These are phyloP conservation scores for Harlomillsia oculata DNA, from an alignment of 1,140 invertebrate species.

Conservation along the genomic window DNA sequence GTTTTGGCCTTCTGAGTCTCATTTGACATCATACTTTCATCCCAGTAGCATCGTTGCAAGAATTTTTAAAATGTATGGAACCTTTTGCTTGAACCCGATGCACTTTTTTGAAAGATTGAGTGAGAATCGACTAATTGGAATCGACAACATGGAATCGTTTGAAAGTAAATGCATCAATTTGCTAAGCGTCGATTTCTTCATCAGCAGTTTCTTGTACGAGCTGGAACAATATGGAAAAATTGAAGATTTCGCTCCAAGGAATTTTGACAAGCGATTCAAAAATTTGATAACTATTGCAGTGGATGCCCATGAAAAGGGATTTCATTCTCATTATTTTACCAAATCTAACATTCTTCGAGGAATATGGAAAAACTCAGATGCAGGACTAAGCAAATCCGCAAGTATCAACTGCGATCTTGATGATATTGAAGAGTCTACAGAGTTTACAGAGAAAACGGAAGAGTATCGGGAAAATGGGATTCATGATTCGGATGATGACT, in stretches of 20 bases:
- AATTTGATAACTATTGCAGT: slow-evolving; percentile 15
- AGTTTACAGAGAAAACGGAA: slow-evolving; percentile 10
- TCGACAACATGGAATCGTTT: slow-evolving; percentile 16
- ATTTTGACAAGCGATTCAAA: slow-evolving; percentile 22
- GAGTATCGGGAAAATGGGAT: slow-evolving; percentile 14
- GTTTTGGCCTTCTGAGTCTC: slow-evolving; percentile 32
- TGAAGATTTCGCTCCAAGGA: slow-evolving; percentile 29
- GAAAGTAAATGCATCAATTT: neutral
- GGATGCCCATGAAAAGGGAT: slow-evolving; percentile 29
- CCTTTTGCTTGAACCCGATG: slow-evolving; percentile 24
- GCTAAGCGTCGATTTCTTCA: slow-evolving; percentile 17
- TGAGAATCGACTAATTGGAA: slow-evolving; percentile 22
- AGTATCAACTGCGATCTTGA: slow-evolving; percentile 14
- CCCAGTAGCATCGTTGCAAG: slow-evolving; percentile 20
- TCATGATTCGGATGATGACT: slow-evolving; percentile 23
- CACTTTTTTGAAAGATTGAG: slow-evolving; percentile 28
- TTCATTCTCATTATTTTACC: slow-evolving; percentile 32
- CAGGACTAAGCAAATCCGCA: neutral
- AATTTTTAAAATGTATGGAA: slow-evolving; percentile 24
- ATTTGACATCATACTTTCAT: slow-evolving; percentile 26
- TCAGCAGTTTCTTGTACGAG: slow-evolving; percentile 27
- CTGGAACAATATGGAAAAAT: slow-evolving; percentile 22
- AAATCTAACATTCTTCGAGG: slow-evolving; percentile 28
- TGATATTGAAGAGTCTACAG: slow-evolving; percentile 16
- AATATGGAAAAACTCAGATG: slow-evolving; percentile 5